Evolutionary conservation across 2,113 vertebrate species (phyloP).

Genomic region (Channa argus): DNA sequence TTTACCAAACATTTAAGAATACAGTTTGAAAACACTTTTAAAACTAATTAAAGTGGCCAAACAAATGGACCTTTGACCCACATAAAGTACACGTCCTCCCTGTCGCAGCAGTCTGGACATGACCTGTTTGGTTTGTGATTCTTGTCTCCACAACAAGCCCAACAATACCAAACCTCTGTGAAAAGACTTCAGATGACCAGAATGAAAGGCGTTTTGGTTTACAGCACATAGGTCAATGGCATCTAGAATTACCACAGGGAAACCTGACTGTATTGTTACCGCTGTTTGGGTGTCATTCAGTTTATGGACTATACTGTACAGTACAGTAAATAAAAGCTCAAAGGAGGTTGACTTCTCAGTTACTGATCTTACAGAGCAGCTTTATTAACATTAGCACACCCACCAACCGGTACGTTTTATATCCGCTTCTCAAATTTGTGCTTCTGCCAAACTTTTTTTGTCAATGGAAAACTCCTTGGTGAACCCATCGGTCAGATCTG

Average conservation of each 20-base stretch:
- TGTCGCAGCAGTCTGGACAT: background rate
- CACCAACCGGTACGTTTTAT: background rate
- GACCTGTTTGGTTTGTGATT: background rate
- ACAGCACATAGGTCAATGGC: constrained; percentile 1
- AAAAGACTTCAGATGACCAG: background rate
- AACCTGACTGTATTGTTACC: constrained; percentile 33
- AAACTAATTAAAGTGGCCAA: too few species aligned
- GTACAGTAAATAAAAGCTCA: constrained; percentile 24
- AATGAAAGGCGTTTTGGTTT: constrained; percentile 44
- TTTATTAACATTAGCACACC: constrained; percentile 16
- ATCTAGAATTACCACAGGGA: constrained; percentile 34
- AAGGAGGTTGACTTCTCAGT: constrained; percentile 30
- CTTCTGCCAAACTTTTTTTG: background rate
- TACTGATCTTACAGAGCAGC: constrained; percentile 4
- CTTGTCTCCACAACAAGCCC: too few species aligned
- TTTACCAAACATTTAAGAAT: too few species aligned
- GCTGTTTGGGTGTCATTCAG: constrained; percentile 45
- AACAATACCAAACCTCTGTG: background rate
- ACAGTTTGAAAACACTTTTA: too few species aligned
- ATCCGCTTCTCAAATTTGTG: background rate
- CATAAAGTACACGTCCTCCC: too few species aligned
- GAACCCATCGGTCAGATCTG: background rate
- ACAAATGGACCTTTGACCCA: too few species aligned
- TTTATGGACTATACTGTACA: background rate
- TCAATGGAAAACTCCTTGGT: background rate